phyloP scores from a whole-genome alignment of 2,888 invertebrate genomes.

The Cerastis leucographa region DNA sequence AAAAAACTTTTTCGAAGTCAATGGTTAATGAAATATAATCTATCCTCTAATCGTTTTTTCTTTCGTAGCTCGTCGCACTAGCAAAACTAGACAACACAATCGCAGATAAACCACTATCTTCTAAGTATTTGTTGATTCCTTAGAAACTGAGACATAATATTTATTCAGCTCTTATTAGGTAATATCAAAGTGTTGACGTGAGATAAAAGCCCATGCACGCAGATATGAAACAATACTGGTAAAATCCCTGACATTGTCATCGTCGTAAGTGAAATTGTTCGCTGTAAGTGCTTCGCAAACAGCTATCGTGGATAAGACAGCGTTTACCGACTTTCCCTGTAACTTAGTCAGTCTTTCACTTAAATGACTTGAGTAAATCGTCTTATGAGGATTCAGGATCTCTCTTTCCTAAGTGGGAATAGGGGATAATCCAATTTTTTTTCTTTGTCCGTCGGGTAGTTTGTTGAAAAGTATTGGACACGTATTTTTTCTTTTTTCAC shows the following conservation, averaged over 20 bases:
- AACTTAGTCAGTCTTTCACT: constrained; percentile 38
- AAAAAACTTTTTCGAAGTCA: too few species aligned
- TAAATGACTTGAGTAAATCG: constrained; percentile 49
- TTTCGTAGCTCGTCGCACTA: too few species aligned
- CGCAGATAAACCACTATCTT: constrained; percentile 5
- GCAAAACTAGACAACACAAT: constrained; percentile 1
- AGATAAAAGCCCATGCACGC: constrained; percentile 35
- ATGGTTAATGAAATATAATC: too few species aligned
- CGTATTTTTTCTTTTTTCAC: too few species aligned
- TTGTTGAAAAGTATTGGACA: too few species aligned
- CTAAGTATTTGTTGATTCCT: constrained; percentile 30
- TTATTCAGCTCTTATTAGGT: constrained; percentile 49
- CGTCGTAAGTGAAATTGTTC: constrained; percentile 52
- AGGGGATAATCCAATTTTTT: too few species aligned
- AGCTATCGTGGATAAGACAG: constrained; percentile 41
- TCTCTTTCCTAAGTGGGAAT: not conserved
- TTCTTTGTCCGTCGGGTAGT: too few species aligned
- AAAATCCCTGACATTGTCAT: constrained; percentile 56
- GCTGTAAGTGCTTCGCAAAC: constrained; percentile 50
- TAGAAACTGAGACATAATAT: constrained; percentile 27
- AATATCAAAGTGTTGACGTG: constrained; percentile 30
- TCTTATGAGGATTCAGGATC: not conserved
- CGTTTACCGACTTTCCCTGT: constrained; percentile 58
- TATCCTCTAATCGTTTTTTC: too few species aligned
- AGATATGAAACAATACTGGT: constrained; percentile 46